These are phyloP conservation scores for Drosophila anomalipes DNA, from an alignment of 2,888 invertebrate species.

Conservation along the genomic window DNA sequence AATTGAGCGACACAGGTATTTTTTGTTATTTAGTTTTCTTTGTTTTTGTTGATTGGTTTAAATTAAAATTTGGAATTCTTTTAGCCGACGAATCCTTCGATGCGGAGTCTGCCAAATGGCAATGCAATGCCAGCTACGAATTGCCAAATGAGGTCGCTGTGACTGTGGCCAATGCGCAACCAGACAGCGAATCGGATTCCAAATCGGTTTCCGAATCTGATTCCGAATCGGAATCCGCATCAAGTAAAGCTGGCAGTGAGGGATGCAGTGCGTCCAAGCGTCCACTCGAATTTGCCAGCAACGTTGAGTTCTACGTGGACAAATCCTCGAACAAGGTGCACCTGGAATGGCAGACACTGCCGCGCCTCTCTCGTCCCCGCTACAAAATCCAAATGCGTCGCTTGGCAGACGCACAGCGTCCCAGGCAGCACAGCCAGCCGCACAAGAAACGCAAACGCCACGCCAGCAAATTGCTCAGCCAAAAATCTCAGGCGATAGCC, in stretches of 20 bases:
- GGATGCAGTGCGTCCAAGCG: not conserved
- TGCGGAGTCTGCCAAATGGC: constrained; percentile 16
- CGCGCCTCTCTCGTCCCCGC: constrained; percentile 88
- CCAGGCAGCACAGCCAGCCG: not conserved
- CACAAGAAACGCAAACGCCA: constrained; percentile 19
- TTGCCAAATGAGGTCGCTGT: not conserved
- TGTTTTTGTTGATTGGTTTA: not conserved
- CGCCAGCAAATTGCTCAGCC: not conserved
- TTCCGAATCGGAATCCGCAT: constrained; percentile 2
- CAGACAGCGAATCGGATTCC: not conserved
- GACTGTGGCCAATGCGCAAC: not conserved
- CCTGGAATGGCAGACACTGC: constrained; percentile 87
- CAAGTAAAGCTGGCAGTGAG: not conserved
- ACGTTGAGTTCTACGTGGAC: constrained; percentile 88
- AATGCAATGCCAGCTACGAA: constrained; percentile 30
- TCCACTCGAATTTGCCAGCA: constrained; percentile 75
- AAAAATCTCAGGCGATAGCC: not conserved
- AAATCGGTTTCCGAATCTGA: not conserved
- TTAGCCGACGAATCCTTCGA: not conserved
- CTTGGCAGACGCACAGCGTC: constrained; percentile 8
- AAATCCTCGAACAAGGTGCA: constrained; percentile 87
- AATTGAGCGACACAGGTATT: constrained; percentile 5
- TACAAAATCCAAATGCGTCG: constrained; percentile 79
- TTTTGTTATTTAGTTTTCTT: not conserved
- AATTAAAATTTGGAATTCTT: not conserved